Base-by-base conservation (phyloP, 1,140 invertebrate species). In the Drosophila subobscura region DNA sequence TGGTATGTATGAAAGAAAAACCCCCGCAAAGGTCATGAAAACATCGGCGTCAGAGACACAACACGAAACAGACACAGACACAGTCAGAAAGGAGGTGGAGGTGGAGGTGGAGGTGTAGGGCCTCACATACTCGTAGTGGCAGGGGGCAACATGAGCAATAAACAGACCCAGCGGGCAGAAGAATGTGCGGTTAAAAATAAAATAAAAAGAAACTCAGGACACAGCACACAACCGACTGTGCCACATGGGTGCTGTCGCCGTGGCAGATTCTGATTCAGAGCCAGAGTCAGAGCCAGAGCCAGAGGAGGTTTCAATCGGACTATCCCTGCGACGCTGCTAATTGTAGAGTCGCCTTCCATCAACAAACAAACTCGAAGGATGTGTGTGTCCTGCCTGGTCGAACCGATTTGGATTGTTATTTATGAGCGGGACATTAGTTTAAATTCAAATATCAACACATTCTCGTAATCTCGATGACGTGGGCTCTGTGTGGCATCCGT, bases 11-110 rank as follows among this genome's bases (percentile, higher is more conserved):
- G 73, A 77, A 83, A 73, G 71, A 74, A 64, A 86, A 86, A 85
- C 81, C 78, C 81, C 81, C 81, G 81, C 81, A 86, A 88, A 86
- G 81, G 81, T 86, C 81, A 86, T 86, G 83, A 71, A 86, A 85
- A 86, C 72, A 85, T 73, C 67, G 56, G 56, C 50, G 63, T 68
- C 79, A 65, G 53, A 61, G 72, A 51, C 56, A 79, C 60, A 65
- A 61, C 63, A 72, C 42, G 37, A 57, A 47, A 45, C 45, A 20
- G 16, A 27, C 65, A 45, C 45, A 20, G 16, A 27, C 65, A 49
- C 47, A 72, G 70, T 63, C 54, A 77, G 64, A 75, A 71, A 72
- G 27, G 10, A 53, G 22, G 46, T 44, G 27, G n/a, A 57, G 41
- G 54, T 56, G 27, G 10, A 53, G 22, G 46, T 44, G 27, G n/a